These are phyloP conservation scores for Drosophila dunni DNA, from an alignment of 1,140 invertebrate genomes.

Conservation along the genomic window DNA sequence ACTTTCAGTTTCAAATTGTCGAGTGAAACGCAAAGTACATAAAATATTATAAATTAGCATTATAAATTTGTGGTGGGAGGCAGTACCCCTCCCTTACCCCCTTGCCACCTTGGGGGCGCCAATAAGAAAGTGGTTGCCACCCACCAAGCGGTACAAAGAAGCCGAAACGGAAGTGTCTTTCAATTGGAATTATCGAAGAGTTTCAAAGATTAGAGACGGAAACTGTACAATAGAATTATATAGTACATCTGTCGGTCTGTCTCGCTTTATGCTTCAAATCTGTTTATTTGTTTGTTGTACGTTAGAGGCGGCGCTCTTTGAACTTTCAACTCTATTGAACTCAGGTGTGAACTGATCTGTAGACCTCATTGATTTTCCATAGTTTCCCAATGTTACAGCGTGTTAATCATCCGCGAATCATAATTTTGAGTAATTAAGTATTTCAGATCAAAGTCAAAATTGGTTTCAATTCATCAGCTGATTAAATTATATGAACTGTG, in stretches of 20 bases:
- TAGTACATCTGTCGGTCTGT: background rate
- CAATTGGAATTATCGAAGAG: constrained; percentile 37
- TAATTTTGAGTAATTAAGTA: constrained; percentile 14
- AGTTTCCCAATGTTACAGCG: constrained; percentile 1
- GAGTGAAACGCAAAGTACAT: constrained; percentile 36
- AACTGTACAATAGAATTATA: constrained; percentile 47
- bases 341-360: constrained; percentile 57
- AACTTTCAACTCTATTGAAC: constrained; percentile 61
- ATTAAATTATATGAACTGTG: constrained; percentile 63
- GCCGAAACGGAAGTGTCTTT: constrained; percentile 71
- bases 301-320: constrained; percentile 54
- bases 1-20: background rate
- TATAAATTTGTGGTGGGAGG: constrained; percentile 54
- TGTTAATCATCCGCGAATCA: constrained; percentile 73
- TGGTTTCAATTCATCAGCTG: constrained; percentile 40
- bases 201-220: constrained; percentile 66
- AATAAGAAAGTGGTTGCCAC: constrained; percentile 59
- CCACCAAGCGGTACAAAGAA: constrained; percentile 56
- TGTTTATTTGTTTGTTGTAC: constrained; percentile 63
- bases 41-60: constrained; percentile 77
- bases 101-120: constrained; percentile 45
- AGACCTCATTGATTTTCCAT: constrained; percentile 28
- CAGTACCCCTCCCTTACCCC: background rate
- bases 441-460: constrained; percentile 58
- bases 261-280: background rate